A percentile compares a stretch with the other conserved stretches of the same genome.
Evolutionary conservation across 2,113 vertebrate genomes (phyloP).

Genomic region (Typhlomys cinereus): DNA sequence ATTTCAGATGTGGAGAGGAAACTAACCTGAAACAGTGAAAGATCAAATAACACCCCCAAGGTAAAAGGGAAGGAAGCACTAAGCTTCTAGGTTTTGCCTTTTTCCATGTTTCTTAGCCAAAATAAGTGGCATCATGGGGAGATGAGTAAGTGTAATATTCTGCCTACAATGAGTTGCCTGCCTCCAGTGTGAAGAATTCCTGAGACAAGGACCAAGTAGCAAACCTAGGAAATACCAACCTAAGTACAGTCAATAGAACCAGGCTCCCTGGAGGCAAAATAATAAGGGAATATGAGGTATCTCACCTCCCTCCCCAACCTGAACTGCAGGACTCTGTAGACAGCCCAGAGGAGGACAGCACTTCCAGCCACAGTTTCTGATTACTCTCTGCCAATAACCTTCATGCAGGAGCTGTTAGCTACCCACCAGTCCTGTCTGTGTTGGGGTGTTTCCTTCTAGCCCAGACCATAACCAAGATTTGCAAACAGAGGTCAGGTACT

Average conservation of each 20-base stretch:
- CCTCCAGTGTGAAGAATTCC: background rate
- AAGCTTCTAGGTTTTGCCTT: background rate
- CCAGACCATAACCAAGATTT: slow-evolving; percentile 57
- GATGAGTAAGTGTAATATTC: background rate
- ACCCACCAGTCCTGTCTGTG: slow-evolving; percentile 35
- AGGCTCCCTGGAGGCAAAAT: background rate
- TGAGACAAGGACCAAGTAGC: background rate
- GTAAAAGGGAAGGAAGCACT: background rate
- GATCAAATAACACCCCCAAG: background rate
- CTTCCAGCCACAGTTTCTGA: fast-evolving
- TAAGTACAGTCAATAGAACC: background rate
- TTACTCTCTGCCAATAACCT: slow-evolving; percentile 40
- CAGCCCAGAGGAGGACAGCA: background rate
- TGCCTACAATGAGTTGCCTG: background rate
- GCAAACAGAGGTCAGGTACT: slow-evolving; percentile 75
- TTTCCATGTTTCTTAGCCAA: background rate
- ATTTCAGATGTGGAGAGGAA: background rate
- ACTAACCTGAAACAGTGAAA: background rate
- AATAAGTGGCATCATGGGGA: background rate
- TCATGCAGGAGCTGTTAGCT: slow-evolving; percentile 28
- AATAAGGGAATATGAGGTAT: background rate
- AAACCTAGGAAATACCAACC: background rate
- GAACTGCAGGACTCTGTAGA: background rate
- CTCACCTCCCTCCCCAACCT: too few relatives aligned
- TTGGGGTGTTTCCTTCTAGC: slow-evolving; percentile 77